Base-by-base conservation (phyloP, 2,113 vertebrate species). In the Bagarius yarrelli region DNA sequence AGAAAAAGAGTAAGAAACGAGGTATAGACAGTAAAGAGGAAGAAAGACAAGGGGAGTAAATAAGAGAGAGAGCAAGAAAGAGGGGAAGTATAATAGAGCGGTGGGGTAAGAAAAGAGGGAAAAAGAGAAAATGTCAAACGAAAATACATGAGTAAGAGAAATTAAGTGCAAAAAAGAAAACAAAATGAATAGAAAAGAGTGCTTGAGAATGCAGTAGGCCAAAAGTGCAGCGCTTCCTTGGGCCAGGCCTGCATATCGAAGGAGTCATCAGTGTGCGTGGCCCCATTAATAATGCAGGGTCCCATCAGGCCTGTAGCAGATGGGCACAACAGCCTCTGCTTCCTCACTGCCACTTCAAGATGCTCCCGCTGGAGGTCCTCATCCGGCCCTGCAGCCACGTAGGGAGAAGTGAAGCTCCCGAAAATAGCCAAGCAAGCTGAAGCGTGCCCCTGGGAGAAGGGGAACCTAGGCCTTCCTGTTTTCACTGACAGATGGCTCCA, bases 221-320 rank as follows among this genome's bases (percentile, higher is more conserved):
- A 34, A 56, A 52, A 27, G 19, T 93, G 94, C 94, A 94, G 94
- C 93, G 89, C 92, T 93, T 95, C 94, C 95, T 96, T 93, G 91
- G 95, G 95, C 94, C 95, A 95, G 95, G 93, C 91, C 95, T 96
- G 96, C 94, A 95, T 95, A 95, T 94, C 93, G 94, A 95, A 96
- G 93, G 94, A 94, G 95, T 93, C 89, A 92, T 93, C 73, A 89
- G 89, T 83, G 89, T 84, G 92, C 88, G 85, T 93, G 93, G 93
- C 92, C 92, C 94, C 94, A 97, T 98, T 96, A 98, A 98, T 98
- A 98, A 98, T 98, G 93, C 93, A 98, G 95, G 90, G 92, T 70
- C 76, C 90, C 94, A 94, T 95, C 91, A 90, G 93, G 94, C 93
- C 91, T 86, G 81, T 91, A 88, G 96, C 96, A 98, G 96, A 96